Percentiles rank a stretch among this genome's conserved stretches.
phyloP scores from a whole-genome alignment of 30 jellyfish, hydroid and myxozoan genomes.

The Morbakka virulenta region DNA sequence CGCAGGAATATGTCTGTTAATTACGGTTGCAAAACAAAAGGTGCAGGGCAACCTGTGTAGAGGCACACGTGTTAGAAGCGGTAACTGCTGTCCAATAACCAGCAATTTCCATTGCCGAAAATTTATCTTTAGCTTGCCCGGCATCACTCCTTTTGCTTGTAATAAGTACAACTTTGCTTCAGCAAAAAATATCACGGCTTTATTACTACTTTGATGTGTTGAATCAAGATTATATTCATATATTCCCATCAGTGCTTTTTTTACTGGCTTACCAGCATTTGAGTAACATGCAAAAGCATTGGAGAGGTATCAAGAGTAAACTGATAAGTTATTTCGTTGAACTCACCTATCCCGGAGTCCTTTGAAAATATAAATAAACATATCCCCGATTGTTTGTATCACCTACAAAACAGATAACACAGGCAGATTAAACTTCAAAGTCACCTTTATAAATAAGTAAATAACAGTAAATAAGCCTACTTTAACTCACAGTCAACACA shows the following conservation, averaged over 20 bases:
- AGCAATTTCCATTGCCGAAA: no score
- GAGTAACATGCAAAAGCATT: not conserved
- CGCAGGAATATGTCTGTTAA: not conserved
- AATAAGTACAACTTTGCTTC: no score
- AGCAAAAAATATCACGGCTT: no score
- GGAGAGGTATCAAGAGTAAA: not conserved
- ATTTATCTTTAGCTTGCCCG: no score
- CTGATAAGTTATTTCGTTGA: no score
- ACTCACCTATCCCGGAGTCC: constrained; percentile 92
- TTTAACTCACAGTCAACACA: no score
- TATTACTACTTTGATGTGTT: no score
- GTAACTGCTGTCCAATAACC: no score
- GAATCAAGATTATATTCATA: no score
- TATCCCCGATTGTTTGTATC: constrained; percentile 81
- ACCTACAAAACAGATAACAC: constrained; percentile 56
- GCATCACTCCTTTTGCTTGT: no score
- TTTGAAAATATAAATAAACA: constrained; percentile 90
- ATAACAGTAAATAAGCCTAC: not conserved
- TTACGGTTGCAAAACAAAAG: not conserved
- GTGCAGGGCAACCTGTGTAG: not conserved
- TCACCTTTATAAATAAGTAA: not conserved
- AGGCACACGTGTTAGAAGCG: not conserved
- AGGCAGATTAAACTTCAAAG: not conserved
- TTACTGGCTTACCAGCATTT: no score
- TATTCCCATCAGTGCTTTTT: no score